These are phyloP conservation scores for Papilio elwesi DNA, from an alignment of 2,888 invertebrate genomes.

Conservation along the genomic window DNA sequence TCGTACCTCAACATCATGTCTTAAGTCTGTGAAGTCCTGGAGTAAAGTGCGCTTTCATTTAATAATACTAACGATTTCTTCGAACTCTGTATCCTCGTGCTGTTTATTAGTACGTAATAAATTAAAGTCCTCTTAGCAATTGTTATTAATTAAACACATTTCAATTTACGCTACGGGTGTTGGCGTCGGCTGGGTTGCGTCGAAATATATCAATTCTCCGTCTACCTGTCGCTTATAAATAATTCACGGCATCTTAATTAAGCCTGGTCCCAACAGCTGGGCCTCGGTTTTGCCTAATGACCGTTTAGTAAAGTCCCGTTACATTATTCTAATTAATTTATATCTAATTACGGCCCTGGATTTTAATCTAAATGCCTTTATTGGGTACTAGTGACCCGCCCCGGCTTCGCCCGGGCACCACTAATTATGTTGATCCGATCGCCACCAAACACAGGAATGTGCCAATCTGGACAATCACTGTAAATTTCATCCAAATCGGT, in stretches of 20 bases:
- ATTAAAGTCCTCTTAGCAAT: not conserved
- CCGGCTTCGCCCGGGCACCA: no score
- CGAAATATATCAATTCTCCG: conserved; percentile 26
- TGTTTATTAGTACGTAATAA: not conserved
- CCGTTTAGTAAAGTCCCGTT: conserved; percentile 25
- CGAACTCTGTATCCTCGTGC: no score
- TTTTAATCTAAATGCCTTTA: not conserved
- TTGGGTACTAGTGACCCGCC: no score
- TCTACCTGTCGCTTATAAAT: conserved; percentile 38
- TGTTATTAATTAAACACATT: conserved; percentile 6
- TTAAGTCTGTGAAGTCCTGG: no score
- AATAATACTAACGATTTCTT: no score
- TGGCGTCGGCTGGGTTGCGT: conserved; percentile 13
- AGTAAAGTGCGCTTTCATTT: no score
- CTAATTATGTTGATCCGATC: no score
- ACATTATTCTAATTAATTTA: conserved; percentile 21
- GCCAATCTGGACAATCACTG: no score
- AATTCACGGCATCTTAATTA: conserved; percentile 38
- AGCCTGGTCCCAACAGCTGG: conserved; percentile 8
- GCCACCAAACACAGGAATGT: no score
- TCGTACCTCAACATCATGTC: no score
- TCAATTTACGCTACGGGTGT: not conserved
- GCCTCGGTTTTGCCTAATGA: conserved; percentile 25
- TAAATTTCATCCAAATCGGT: no score
- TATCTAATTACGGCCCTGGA: not conserved